phyloP scores from a whole-genome alignment of 2,797 vertebrate genomes.

The Eulemur mongoz region DNA sequence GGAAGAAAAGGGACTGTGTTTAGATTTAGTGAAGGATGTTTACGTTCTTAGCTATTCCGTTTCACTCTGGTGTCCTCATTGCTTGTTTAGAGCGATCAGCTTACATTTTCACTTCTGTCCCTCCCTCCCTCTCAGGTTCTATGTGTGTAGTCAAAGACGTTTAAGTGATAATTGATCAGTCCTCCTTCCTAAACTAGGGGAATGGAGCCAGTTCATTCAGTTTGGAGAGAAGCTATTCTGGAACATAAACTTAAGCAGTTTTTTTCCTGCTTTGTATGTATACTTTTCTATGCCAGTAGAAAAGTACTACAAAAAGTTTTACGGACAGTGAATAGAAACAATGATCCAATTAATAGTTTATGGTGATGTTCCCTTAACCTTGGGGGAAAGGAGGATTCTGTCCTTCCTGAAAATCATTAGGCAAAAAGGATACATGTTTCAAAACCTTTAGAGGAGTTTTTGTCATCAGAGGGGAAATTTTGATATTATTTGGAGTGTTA shows the following conservation, averaged over 20 bases:
- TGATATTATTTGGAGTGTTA: not conserved
- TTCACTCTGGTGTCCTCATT: not conserved
- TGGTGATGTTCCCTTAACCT: not conserved
- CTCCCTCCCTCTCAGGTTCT: not conserved
- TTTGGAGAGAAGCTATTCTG: not conserved
- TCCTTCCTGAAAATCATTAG: not conserved
- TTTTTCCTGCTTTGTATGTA: not conserved
- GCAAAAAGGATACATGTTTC: not conserved
- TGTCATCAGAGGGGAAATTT: not conserved
- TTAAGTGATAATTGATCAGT: not conserved
- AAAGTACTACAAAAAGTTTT: not conserved
- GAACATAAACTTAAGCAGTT: not conserved
- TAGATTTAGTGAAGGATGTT: not conserved
- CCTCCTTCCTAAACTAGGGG: not conserved
- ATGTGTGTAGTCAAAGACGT: not conserved
- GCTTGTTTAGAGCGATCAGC: not conserved
- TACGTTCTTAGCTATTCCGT: fast-evolving
- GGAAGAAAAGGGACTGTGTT: not conserved
- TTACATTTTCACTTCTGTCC: not conserved
- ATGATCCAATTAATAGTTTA: not conserved
- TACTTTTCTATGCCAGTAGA: not conserved
- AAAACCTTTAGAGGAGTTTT: not conserved
- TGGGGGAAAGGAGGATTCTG: not conserved
- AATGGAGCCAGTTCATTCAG: not conserved
- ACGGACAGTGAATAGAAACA: not conserved